Evolutionary conservation across 2,888 invertebrate genomes (phyloP), one percentile per base, ranked within the genome.

Genomic region (Shargacucullia verbasci): DNA sequence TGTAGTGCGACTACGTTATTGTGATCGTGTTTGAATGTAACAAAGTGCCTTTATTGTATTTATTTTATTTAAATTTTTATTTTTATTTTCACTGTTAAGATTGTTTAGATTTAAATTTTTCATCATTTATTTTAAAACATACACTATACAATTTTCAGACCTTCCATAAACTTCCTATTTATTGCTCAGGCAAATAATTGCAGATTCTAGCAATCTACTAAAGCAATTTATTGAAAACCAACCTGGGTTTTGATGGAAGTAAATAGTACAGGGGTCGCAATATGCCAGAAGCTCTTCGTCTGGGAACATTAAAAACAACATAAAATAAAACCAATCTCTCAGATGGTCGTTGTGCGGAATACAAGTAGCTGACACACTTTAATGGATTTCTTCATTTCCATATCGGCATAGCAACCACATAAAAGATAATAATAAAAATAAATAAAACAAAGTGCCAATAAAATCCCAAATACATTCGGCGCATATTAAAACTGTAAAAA

Each of bases 341-440:
- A 34, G 53, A 56, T 14, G 37, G 49, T 31, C 40, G 50, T 27
- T 20, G 34, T 38, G 29, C 31, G 38, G 31, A 33, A 40, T 48
- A 55, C 45, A 33, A 62, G 50, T 54, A 49, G 44, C 50, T 54
- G 59, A 48, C 66, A 62, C 35, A 69, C 35, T 59, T 69, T 68
- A 59, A 65, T 70, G 37, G 60, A 55, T 60, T 52, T 58, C 43
- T 64, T 39, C 44, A 73, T 64, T 69, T 54, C 73, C 55, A 56
- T 59, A 70, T 73, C 58, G 48, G 39, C 56, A 56, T 63, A 29
- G 41, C 54, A 52, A 53, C 48, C 31, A 52, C 49, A 69, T 64
- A 72, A 73, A 55, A 53, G 55, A 68, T 67, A 72, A 66, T 45
- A 59, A 56, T 56, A 73, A 77, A 73, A 74, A 72, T 70, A 70